Percentiles rank a stretch among this genome's conserved stretches.
phyloP scores from a whole-genome alignment of 2,113 vertebrate species.

The Speoplatyrhinus poulsoni region DNA sequence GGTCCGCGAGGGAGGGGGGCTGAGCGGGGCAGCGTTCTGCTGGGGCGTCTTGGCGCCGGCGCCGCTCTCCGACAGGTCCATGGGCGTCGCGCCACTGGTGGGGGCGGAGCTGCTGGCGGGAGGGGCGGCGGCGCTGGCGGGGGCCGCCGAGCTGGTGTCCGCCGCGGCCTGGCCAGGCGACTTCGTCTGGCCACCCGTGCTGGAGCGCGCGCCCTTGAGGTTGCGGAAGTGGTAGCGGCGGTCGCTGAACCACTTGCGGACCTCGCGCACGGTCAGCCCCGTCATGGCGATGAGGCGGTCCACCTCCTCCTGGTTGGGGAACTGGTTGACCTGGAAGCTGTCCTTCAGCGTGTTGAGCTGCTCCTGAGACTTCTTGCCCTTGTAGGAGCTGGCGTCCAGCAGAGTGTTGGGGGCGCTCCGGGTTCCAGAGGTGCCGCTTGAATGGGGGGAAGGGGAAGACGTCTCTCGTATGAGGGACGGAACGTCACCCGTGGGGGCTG shows the following conservation, averaged over 20 bases:
- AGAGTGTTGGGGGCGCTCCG: constrained; percentile 71
- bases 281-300: constrained; percentile 89
- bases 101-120: not conserved
- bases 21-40: constrained; percentile 61
- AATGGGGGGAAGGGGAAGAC: constrained; percentile 67
- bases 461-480: constrained; percentile 26
- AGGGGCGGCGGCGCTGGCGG: not conserved
- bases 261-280: constrained; percentile 88
- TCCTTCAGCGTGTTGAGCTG: constrained; percentile 91
- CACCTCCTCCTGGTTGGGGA: constrained; percentile 91
- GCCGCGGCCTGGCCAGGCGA: not conserved
- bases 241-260: constrained; percentile 98
- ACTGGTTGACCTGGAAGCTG: constrained; percentile 89
- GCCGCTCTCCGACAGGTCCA: constrained; percentile 67
- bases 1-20: constrained; percentile 66
- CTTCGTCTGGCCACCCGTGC: constrained; percentile 56
- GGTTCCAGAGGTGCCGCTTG: constrained; percentile 72
- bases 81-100: constrained; percentile 39
- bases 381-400: constrained; percentile 86
- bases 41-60: constrained; percentile 59
- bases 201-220: constrained; percentile 79
- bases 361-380: constrained; percentile 95
- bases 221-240: constrained; percentile 94
- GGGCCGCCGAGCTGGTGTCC: constrained; percentile 1
- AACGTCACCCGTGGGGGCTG: not conserved